Percentiles rank a stretch among this genome's conserved stretches.
Conservation (phyloP, 2,113 vertebrate species). For the Crocuta crocuta region DNA sequence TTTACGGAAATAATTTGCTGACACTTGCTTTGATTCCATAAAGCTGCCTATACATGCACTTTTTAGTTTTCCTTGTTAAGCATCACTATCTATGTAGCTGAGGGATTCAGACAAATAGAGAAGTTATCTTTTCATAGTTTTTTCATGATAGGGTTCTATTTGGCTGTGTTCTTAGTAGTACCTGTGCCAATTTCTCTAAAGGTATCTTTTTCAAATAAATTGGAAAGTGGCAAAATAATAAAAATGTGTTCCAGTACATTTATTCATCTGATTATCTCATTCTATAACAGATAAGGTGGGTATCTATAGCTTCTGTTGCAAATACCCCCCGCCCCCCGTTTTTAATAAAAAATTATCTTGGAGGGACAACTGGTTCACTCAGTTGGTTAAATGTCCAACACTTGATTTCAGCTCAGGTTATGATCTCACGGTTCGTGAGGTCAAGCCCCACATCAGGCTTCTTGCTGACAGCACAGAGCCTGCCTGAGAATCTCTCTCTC, state of each 20-base stretch:
- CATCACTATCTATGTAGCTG: constrained; percentile 50
- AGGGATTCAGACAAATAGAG: neutral
- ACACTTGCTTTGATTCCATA: neutral
- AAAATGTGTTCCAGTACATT: neutral
- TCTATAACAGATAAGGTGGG: neutral
- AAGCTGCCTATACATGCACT: constrained; percentile 13
- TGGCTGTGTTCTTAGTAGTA: constrained; percentile 46
- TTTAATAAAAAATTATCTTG: neutral
- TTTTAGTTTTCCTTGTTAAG: constrained; percentile 63
- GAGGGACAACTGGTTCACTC: too few relatives aligned
- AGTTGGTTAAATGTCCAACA: too few relatives aligned
- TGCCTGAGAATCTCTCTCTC: too few relatives aligned
- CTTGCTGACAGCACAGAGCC: too few relatives aligned
- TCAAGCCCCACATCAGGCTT: too few relatives aligned
- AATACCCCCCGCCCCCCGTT: neutral
- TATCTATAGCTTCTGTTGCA: neutral
- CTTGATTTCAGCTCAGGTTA: too few relatives aligned
- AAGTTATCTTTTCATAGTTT: constrained; percentile 37
- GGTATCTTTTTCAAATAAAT: constrained; percentile 49
- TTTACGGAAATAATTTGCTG: neutral
- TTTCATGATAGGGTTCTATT: constrained; percentile 56
- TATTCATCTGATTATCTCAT: neutral
- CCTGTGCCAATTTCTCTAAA: constrained; percentile 51
- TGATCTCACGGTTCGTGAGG: too few relatives aligned
- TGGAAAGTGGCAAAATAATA: neutral